Base-by-base conservation (phyloP, 2,888 invertebrate genomes). In the Megastigmus dorsalis region DNA sequence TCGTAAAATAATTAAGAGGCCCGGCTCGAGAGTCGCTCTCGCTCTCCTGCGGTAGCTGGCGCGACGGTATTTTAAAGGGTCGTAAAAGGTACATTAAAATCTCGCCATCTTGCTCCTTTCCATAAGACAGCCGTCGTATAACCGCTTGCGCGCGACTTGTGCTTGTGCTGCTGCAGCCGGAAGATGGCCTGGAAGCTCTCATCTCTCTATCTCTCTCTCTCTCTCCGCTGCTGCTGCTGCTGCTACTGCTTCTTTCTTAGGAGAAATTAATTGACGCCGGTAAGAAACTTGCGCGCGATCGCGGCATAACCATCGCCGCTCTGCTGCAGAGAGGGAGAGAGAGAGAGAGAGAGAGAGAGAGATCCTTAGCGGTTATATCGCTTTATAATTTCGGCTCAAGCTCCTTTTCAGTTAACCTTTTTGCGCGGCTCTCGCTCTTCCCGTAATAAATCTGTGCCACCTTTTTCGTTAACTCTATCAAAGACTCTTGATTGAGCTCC, bases 1-100 rank as follows among this genome's bases (percentile, higher is more conserved):
- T 87, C 85, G 83, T 87, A 86, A 87, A 87, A 87, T 87, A 87
- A 87, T 86, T 86, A 86, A 86, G 85, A 81, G 83, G 79, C 76
- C 78, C 81, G 26, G n/a, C n/a, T n/a, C n/a, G n/a, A n/a, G n/a
- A n/a, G n/a, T n/a, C n/a, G n/a, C n/a, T n/a, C n/a, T n/a, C n/a
- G n/a, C n/a, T n/a, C 45, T 28, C 28, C 20, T 50, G 45, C 75
- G 78, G 83, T 81, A 82, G 82, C 81, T 79, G 80, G 81, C 77
- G 80, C 81, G 82, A 83, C 82, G 85, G 84, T 83, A 85, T 84
- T 87, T 85, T 85, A 85, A 85, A 85, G 84, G 82, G 78, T 84
- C 85, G 84, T 87, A 86, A 87, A 87, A 86, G 84, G 83, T 80
- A 84, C 87, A 84, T 85, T 85, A 87, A 86, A 86, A 83, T 84